Evolutionary conservation across 2,113 vertebrate genomes (phyloP).

Genomic region (Hemibagrus wyckioides): DNA sequence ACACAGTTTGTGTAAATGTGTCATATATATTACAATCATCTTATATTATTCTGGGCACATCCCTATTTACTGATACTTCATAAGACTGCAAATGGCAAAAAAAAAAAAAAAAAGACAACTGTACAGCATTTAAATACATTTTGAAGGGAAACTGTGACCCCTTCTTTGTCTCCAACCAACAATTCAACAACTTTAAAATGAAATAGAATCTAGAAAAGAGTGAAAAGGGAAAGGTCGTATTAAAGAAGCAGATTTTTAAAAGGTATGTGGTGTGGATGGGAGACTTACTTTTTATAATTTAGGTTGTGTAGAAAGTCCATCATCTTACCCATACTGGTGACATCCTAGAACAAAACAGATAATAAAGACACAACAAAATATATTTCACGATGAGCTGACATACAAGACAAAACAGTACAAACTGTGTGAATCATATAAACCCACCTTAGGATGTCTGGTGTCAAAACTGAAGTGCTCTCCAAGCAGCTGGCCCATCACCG

Average conservation of each 20-base stretch:
- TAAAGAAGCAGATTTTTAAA: background rate
- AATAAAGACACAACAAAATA: background rate
- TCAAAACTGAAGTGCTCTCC: slow-evolving; percentile 68
- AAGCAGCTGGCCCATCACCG: slow-evolving; percentile 71
- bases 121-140: background rate
- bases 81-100: background rate
- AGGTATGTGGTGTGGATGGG: background rate
- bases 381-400: background rate
- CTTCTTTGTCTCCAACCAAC: background rate
- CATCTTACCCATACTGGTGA: slow-evolving; percentile 32
- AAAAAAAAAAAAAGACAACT: background rate
- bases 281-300: slow-evolving; percentile 53
- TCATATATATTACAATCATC: background rate
- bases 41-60: background rate
- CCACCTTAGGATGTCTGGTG: slow-evolving; percentile 18
- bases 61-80: background rate
- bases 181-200: background rate
- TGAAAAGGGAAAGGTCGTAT: background rate
- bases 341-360: slow-evolving; percentile 28
- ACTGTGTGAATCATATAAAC: background rate
- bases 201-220: background rate
- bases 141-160: background rate
- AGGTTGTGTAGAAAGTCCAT: slow-evolving; percentile 18
- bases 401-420: background rate
- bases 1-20: background rate